Conservation (phyloP, 2,888 invertebrate genomes). For the Brachyptera putata region DNA sequence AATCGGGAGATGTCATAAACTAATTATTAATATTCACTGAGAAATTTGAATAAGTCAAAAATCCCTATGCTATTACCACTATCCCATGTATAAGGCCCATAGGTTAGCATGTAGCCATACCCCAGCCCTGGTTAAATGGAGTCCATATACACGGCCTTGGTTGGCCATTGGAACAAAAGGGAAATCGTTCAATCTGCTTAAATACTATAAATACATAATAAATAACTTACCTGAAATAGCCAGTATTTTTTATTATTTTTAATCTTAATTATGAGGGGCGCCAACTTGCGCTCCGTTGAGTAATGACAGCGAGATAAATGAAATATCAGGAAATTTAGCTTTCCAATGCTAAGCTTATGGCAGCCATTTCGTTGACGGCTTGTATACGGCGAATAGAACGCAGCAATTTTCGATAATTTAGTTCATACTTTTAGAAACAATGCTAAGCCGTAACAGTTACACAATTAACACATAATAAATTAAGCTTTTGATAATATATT, state of each 20-base stretch:
- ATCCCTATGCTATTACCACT: constrained; percentile 32
- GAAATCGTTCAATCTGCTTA: constrained; percentile 1
- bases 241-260: background rate
- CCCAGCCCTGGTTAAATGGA: constrained; percentile 43
- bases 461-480: constrained; percentile 40
- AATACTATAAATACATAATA: background rate
- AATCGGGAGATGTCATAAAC: background rate
- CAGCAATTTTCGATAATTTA: constrained; percentile 42
- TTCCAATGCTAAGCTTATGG: constrained; percentile 51
- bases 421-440: constrained; percentile 40
- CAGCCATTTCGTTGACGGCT: constrained; percentile 52
- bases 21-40: background rate
- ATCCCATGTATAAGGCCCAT: constrained; percentile 33
- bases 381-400: constrained; percentile 41
- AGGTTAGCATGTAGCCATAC: constrained; percentile 35
- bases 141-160: constrained; percentile 45
- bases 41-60: constrained; percentile 23
- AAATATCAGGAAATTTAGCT: constrained; percentile 25
- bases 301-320: constrained; percentile 29
- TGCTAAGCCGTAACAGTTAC: constrained; percentile 37
- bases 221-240: constrained; percentile 11
- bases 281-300: constrained; percentile 34
- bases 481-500: constrained; percentile 34
- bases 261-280: background rate
- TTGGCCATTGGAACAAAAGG: constrained; percentile 47